phyloP scores from a whole-genome alignment of 1,140 invertebrate species.

The Aphaenogaster rudis region DNA sequence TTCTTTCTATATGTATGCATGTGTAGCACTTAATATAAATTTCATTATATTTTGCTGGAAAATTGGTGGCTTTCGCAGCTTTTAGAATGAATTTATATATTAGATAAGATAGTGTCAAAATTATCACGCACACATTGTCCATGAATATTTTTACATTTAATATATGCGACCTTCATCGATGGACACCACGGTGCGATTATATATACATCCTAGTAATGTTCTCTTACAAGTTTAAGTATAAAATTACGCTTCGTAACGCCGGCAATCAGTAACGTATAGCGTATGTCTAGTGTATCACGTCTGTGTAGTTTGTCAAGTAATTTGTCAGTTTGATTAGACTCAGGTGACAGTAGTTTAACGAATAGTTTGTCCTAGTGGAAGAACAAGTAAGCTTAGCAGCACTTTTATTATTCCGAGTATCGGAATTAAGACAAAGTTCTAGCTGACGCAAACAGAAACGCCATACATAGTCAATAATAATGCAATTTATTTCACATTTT shows the following conservation, averaged over 20 bases:
- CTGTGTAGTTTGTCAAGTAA: conserved; percentile 44
- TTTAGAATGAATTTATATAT: neutral
- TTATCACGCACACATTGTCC: neutral
- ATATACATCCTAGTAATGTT: conserved; percentile 1
- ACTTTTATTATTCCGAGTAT: neutral
- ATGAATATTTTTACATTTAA: conserved; percentile 14
- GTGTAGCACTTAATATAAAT: neutral
- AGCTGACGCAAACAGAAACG: neutral
- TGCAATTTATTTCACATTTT: conserved; percentile 2
- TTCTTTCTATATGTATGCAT: neutral
- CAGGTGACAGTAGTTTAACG: neutral
- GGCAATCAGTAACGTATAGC: conserved; percentile 30
- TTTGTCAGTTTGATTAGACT: conserved; percentile 43
- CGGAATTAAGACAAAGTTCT: neutral
- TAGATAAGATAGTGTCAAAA: neutral
- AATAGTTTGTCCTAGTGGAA: conserved; percentile 3
- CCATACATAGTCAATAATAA: neutral
- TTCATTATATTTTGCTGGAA: neutral
- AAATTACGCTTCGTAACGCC: neutral
- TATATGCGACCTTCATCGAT: conserved; percentile 11
- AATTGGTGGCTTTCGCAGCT: neutral
- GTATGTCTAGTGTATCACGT: conserved; percentile 11
- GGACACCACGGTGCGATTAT: neutral
- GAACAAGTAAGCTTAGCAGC: neutral
- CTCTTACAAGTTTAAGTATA: conserved; percentile 38